Evolutionary conservation across 2,797 vertebrate species (phyloP).

Genomic region (Menidia menidia): DNA sequence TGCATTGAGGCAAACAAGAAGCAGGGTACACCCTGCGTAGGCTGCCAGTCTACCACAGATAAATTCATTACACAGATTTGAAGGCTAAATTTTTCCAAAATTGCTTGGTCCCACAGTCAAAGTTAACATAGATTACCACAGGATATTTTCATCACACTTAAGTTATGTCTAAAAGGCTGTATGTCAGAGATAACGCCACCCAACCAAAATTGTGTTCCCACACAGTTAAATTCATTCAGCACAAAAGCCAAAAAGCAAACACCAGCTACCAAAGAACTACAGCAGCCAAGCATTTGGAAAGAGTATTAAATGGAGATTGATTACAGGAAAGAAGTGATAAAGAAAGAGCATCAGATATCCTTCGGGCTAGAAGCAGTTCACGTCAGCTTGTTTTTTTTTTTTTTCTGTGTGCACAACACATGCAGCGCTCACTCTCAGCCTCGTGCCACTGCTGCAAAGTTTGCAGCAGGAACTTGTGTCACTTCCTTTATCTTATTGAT

Average conservation of each 20-base stretch:
- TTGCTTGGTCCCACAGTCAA: background rate
- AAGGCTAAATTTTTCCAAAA: background rate
- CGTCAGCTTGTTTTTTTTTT: conserved; percentile 4
- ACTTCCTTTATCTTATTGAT: conserved; percentile 76
- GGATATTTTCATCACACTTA: conserved; percentile 8
- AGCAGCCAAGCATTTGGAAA: background rate
- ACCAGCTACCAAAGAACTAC: background rate
- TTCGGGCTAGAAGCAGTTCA: conserved; percentile 11
- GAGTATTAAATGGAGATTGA: conserved; percentile 4
- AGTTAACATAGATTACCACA: conserved; percentile 8
- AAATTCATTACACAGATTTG: conserved; percentile 13
- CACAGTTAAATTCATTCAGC: background rate
- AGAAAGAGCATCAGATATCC: conserved; percentile 12
- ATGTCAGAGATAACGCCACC: conserved; percentile 1
- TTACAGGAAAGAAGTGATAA: background rate
- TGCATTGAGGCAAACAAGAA: too few species aligned
- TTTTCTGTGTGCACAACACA: conserved; percentile 37
- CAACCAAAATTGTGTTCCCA: background rate
- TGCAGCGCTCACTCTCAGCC: conserved; percentile 30
- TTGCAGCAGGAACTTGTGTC: conserved; percentile 78
- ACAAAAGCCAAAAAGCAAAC: background rate
- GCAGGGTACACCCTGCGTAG: too few species aligned
- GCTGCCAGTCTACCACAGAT: too few species aligned
- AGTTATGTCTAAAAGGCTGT: conserved; percentile 4
- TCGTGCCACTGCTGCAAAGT: conserved; percentile 36